Base-by-base conservation (phyloP, 1,140 invertebrate genomes). In the Solenopsis invicta region DNA sequence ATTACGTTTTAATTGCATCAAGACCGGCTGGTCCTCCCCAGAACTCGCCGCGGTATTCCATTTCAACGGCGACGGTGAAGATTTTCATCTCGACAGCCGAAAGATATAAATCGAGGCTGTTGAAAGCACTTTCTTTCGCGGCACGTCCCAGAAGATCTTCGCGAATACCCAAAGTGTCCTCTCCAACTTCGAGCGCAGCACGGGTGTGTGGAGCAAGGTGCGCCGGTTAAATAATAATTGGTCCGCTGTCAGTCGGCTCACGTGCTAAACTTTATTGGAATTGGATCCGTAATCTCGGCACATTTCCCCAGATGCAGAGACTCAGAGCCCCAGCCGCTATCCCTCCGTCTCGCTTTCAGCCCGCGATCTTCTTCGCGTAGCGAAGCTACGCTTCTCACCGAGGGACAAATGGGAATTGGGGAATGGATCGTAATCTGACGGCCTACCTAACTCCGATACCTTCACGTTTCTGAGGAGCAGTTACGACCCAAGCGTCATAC, bases 201-300 rank as follows among this genome's bases (percentile, higher is more conserved):
- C 29, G 69, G 69, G 76, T n/a, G n/a, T n/a, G n/a, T 59, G 62
- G 48, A 67, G 64, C 61, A 24, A 69, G 72, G 50, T 64, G 88
- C 90, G 93, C 89, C 89, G 87, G 89, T 93, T 94, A 94, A 94
- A 94, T 94, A 94, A 94, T 94, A 94, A 94, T 94, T 93, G 90
- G 92, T 88, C 90, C 88, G 91, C 87, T 91, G 90, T 93, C 90
- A 94, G 92, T 94, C 93, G 88, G 75, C 92, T 94, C 94, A 94
- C 94, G 94, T 94, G 87, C 90, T 82, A 91, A 94, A 94, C 93
- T 94, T 94, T 94, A 94, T 94, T 93, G 94, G 94, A 94, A 95
- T 93, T 94, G 94, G 93, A 94, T 93, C 92, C 92, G 94, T 94
- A 93, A 94, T 94, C 94, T 94, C 91, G 89, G 91, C 91, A 93